Percentiles rank a stretch among this genome's conserved stretches.
These are phyloP conservation scores for Mystacornis crossleyi DNA, from an alignment of 2,113 vertebrate genomes.

Conservation along the genomic window DNA sequence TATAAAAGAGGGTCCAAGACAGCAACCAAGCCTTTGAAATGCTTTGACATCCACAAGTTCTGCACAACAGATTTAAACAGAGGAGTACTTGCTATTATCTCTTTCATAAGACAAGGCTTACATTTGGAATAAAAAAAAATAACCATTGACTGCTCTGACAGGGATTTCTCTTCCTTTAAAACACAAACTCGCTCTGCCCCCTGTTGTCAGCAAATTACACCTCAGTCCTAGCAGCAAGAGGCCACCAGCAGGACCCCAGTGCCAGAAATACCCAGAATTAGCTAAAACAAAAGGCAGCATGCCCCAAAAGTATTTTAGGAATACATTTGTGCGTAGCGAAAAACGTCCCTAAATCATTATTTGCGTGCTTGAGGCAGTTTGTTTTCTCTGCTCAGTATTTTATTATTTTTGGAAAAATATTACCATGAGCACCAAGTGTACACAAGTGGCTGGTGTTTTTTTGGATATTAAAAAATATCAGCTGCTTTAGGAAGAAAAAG, in stretches of 20 bases:
- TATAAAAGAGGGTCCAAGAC: conserved; percentile 7
- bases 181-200: conserved; percentile 63
- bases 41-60: background rate
- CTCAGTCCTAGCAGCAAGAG: background rate
- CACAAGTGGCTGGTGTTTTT: background rate
- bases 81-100: conserved; percentile 3
- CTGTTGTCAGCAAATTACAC: conserved; percentile 41
- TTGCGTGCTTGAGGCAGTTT: background rate
- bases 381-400: background rate
- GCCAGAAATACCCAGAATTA: background rate
- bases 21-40: background rate
- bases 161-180: background rate
- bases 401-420: background rate
- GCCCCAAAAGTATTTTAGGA: background rate
- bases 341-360: background rate
- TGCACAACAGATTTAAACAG: background rate
- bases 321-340: background rate
- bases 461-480: background rate
- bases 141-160: background rate
- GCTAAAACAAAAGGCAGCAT: background rate
- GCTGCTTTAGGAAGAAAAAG: background rate
- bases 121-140: background rate
- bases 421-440: background rate
- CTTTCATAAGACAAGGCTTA: background rate
- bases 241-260: background rate